Conservation (phyloP, 2,113 vertebrate species). For the Gyps fulvus region DNA sequence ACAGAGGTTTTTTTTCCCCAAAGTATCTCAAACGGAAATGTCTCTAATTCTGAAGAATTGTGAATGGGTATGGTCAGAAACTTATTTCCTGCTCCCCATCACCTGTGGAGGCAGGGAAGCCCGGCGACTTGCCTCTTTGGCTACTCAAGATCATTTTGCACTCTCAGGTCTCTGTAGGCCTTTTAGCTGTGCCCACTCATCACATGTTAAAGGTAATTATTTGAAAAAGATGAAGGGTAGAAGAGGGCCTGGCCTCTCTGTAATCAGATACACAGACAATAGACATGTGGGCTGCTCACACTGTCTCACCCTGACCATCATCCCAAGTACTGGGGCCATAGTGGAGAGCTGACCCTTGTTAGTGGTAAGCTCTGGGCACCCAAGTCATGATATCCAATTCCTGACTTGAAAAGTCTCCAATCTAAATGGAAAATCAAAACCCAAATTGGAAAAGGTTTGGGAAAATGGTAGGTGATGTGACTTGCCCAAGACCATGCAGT, state of each 20-base stretch:
- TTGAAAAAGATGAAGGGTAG: not conserved
- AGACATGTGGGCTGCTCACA: rapidly evolving
- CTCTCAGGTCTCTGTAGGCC: not conserved
- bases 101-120: not conserved
- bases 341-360: not conserved
- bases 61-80: not conserved
- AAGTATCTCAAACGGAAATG: not conserved
- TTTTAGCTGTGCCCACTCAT: not conserved
- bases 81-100: not conserved
- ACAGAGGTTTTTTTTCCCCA: not conserved
- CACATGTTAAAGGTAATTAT: not conserved
- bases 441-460: not conserved
- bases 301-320: not conserved
- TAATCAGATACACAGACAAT: not conserved
- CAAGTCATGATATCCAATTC: not conserved
- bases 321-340: rapidly evolving
- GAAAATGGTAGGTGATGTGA: not conserved
- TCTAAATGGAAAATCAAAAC: not conserved
- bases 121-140: not conserved
- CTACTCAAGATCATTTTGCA: not conserved
- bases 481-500: rapidly evolving
- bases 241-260: not conserved
- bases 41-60: not conserved
- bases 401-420: not conserved
- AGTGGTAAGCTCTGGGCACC: not conserved